These are phyloP conservation scores for Troides aeacus DNA, from an alignment of 2,888 invertebrate species.

Conservation along the genomic window DNA sequence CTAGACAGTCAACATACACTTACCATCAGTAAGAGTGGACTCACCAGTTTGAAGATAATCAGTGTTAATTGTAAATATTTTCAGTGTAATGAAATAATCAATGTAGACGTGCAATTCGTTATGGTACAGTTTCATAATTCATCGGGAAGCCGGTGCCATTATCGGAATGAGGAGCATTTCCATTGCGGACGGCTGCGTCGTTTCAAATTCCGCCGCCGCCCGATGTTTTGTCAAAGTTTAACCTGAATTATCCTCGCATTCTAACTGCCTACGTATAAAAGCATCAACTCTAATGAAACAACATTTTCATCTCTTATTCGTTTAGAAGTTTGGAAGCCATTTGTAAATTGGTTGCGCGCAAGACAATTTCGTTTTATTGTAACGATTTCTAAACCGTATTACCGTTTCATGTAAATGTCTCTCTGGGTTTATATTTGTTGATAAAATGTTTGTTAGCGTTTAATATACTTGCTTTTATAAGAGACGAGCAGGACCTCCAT, in stretches of 20 bases:
- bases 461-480: no score
- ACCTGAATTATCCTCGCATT: slow-evolving; percentile 21
- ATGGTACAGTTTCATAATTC: slow-evolving; percentile 26
- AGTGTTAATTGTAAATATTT: neutral
- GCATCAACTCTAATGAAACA: slow-evolving; percentile 14
- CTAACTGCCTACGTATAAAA: slow-evolving; percentile 11
- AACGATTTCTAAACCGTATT: neutral
- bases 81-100: neutral
- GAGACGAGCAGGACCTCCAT: no score
- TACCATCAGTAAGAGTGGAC: no score
- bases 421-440: no score
- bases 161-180: slow-evolving; percentile 34
- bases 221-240: slow-evolving; percentile 25
- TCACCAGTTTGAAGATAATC: no score
- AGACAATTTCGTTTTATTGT: slow-evolving; percentile 9
- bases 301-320: slow-evolving; percentile 9
- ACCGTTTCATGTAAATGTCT: neutral
- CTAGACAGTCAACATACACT: no score
- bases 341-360: slow-evolving; percentile 1
- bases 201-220: slow-evolving; percentile 17
- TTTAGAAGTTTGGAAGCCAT: slow-evolving; percentile 6
- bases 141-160: slow-evolving; percentile 28
- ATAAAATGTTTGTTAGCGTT: no score
- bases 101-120: slow-evolving; percentile 14
- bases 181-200: slow-evolving; percentile 23